Evolutionary conservation across 2,888 invertebrate species (phyloP), one percentile per base, ranked within the genome.

Genomic region (Cheilosia grossa): DNA sequence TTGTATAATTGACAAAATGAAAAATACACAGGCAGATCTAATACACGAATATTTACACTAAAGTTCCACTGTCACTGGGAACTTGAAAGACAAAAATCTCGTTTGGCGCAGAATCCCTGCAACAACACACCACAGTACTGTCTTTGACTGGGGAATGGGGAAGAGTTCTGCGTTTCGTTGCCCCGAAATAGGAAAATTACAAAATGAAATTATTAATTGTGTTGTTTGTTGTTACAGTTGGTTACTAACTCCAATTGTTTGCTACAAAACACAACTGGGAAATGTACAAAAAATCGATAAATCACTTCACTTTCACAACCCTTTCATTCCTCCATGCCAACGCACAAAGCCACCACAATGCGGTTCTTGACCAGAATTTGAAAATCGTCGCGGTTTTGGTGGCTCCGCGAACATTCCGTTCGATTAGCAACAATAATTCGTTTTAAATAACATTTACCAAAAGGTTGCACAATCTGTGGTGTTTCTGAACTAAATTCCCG

Each of bases 381-480:
- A 73, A 72, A 82, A 51, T 72, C 78, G 49, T 58, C 49, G 78
- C 56, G 79, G 63, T 72, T 66, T 61, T 21, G 10, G 56, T 30
- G 81, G 69, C 67, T 40, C 13, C 40, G 33, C 42, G 27, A 63
- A 49, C 78, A 73, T 78, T 72, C 33, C 49, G 24, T 56, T 17
- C 56, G 73, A 78, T 63, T 73, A 73, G 49, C 42, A 63, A 67
- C 30, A 54, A 47, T 44, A 66, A 51, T 9, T 54, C 44, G 7
- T 78, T 73, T 56, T 33, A 47, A 51, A 51, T 51, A 51, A 51
- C 63, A 82, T 73, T 77, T 82, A 88, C 87, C 86, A 87, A 75
- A 77, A 59, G 64, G 17, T 66, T 78, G 81, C 78, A 82, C 70
- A 44, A 80, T 73, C 78, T 67, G 24, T 51, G 78, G 47, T 74